These are phyloP conservation scores for Pipa parva DNA, from an alignment of 2,113 vertebrate genomes.

Conservation along the genomic window DNA sequence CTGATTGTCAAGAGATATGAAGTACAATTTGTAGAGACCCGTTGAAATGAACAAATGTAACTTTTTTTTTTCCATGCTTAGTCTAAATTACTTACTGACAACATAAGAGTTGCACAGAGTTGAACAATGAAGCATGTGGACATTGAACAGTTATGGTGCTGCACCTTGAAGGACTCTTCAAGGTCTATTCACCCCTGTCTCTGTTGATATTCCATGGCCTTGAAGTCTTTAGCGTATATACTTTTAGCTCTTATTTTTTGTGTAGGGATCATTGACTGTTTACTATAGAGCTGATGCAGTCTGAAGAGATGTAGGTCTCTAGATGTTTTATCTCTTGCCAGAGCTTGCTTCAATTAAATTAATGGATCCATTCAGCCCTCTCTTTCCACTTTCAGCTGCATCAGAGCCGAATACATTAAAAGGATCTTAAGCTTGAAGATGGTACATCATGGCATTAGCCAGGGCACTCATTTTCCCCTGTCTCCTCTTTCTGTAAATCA, in stretches of 20 bases:
- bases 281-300: conserved; percentile 76
- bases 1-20: conserved; percentile 33
- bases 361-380: conserved; percentile 97
- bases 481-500: conserved; percentile 74
- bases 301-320: conserved; percentile 83
- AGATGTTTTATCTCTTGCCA: conserved; percentile 98
- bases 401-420: conserved; percentile 93
- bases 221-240: conserved; percentile 75
- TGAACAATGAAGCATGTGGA: conserved; percentile 59
- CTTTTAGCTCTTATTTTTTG: conserved; percentile 67
- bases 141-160: conserved; percentile 57
- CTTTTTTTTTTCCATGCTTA: conserved; percentile 48
- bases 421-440: conserved; percentile 98
- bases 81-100: conserved; percentile 65
- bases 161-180: conserved; percentile 64
- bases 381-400: conserved; percentile 85
- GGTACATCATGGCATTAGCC: conserved; percentile 88
- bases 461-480: conserved; percentile 70
- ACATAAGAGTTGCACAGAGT: conserved; percentile 49
- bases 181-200: conserved; percentile 69
- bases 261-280: conserved; percentile 87
- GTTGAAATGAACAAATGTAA: conserved; percentile 45
- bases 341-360: conserved; percentile 98
- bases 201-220: conserved; percentile 77
- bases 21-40: conserved; percentile 39